phyloP scores from a whole-genome alignment of 2,113 vertebrate species.

The Monarcha castaneiventris region DNA sequence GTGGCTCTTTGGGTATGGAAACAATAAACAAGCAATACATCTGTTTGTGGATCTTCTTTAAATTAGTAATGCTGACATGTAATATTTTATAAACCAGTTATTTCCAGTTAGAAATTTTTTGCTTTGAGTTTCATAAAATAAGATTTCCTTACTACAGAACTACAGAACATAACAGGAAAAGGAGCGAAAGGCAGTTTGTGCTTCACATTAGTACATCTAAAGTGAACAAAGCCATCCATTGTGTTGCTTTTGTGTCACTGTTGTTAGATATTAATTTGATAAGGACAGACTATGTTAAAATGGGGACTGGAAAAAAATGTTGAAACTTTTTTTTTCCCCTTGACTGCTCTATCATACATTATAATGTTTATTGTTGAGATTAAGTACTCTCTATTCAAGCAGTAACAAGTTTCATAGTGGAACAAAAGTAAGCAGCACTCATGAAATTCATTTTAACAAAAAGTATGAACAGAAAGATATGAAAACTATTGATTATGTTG shows the following conservation, averaged over 20 bases:
- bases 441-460: constrained; percentile 52
- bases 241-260: constrained; percentile 11
- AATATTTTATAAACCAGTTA: background rate
- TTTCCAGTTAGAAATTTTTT: background rate
- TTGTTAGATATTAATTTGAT: constrained; percentile 61
- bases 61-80: background rate
- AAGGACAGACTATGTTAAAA: constrained; percentile 43
- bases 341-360: constrained; percentile 44
- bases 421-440: constrained; percentile 56
- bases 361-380: constrained; percentile 65
- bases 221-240: constrained; percentile 51
- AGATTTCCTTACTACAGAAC: background rate
- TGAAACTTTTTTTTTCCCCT: background rate
- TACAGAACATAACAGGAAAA: background rate
- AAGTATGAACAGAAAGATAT: constrained; percentile 62
- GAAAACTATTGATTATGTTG: constrained; percentile 73
- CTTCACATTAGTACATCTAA: constrained; percentile 16
- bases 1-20: background rate
- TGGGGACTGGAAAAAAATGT: constrained; percentile 1
- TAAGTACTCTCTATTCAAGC: constrained; percentile 58
- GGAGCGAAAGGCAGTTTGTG: background rate
- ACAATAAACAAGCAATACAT: background rate
- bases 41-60: background rate
- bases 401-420: constrained; percentile 57
- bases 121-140: background rate